phyloP scores from a whole-genome alignment of 1,140 invertebrate species.

The Lithobius niger region DNA sequence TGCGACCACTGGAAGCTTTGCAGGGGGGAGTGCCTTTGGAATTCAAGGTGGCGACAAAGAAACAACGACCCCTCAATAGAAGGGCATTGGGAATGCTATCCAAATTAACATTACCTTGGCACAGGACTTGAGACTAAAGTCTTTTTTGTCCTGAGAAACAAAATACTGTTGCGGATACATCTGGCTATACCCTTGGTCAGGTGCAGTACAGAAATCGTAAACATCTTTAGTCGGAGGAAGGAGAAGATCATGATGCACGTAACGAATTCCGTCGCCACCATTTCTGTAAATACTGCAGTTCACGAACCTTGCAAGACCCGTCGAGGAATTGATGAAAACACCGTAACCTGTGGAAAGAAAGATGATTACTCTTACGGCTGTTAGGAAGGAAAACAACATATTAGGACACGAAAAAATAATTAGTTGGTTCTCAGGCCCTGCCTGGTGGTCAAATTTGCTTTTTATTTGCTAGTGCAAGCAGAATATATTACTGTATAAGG shows the following conservation, averaged over 20 bases:
- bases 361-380: no score
- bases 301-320: conserved; percentile 54
- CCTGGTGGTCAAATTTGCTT: no score
- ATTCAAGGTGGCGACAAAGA: no score
- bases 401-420: no score
- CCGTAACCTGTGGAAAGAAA: conserved; percentile 51
- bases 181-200: conserved; percentile 1
- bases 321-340: conserved; percentile 73
- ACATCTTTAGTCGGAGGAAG: conserved; percentile 61
- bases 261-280: conserved; percentile 71
- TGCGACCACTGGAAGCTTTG: no score
- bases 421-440: no score
- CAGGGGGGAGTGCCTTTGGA: no score
- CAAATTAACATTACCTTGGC: conserved; percentile 40
- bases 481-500: no score
- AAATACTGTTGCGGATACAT: conserved; percentile 11
- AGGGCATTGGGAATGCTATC: not conserved
- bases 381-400: no score
- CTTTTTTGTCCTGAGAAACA: conserved; percentile 12
- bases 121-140: conserved; percentile 45
- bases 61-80: no score
- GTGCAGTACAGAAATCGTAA: conserved; percentile 28
- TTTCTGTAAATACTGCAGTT: conserved; percentile 61
- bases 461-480: no score
- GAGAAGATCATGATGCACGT: conserved; percentile 61